phyloP scores from a whole-genome alignment of 2,113 vertebrate genomes.

The Zosterops pallidus region DNA sequence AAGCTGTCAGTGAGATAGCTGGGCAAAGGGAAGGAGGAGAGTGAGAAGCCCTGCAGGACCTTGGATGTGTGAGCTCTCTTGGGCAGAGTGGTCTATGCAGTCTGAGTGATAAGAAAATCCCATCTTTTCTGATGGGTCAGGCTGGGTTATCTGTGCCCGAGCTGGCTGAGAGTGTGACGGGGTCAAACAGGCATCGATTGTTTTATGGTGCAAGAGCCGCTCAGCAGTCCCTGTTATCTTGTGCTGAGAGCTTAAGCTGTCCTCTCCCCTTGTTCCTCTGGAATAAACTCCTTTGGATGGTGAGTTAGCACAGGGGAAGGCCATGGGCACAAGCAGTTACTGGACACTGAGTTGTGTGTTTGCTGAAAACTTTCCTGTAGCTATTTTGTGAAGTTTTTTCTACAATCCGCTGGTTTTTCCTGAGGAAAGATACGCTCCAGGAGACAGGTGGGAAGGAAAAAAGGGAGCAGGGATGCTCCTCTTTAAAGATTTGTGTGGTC shows the following conservation, averaged over 20 bases:
- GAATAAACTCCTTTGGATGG: background rate
- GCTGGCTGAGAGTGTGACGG: background rate
- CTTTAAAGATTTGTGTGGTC: background rate
- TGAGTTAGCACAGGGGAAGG: background rate
- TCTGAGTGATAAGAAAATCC: background rate
- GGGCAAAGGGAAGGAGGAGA: background rate
- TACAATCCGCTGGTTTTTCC: background rate
- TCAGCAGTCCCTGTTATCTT: background rate
- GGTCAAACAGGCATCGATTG: background rate
- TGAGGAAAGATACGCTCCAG: accelerated
- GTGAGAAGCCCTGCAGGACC: background rate
- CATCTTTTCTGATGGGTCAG: background rate
- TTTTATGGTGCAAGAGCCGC: background rate
- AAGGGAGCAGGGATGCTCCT: background rate
- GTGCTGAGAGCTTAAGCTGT: background rate
- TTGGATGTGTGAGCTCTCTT: background rate
- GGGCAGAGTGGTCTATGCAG: background rate
- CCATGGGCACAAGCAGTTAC: background rate
- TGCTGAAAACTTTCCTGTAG: background rate
- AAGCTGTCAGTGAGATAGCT: background rate
- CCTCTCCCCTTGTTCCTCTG: background rate
- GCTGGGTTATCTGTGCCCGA: background rate
- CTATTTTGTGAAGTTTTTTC: background rate
- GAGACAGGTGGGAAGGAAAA: background rate
- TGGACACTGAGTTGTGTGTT: background rate